Evolutionary conservation across 2,888 invertebrate species (phyloP).

Genomic region (Uropetala carovei): DNA sequence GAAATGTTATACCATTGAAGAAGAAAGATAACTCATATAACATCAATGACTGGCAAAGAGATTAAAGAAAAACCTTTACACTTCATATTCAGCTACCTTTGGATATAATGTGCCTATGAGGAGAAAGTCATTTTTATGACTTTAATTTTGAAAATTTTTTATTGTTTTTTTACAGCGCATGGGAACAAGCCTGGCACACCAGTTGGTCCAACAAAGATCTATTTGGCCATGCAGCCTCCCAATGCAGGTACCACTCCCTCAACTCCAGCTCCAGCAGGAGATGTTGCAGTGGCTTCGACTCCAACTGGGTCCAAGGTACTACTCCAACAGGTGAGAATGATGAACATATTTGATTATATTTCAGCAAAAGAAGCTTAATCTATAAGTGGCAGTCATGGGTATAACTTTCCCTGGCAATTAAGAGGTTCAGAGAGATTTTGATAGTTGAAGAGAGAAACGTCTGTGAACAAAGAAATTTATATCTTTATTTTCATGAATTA

Average conservation of each 20-base stretch:
- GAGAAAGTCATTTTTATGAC: too few relatives aligned
- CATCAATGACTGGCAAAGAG: too few relatives aligned
- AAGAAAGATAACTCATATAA: too few relatives aligned
- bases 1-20: too few relatives aligned
- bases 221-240: slow-evolving; percentile 89
- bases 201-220: slow-evolving; percentile 88
- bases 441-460: too few relatives aligned
- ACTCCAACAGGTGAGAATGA: slow-evolving; percentile 73
- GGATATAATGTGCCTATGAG: not conserved
- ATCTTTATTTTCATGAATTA: too few relatives aligned
- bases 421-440: too few relatives aligned
- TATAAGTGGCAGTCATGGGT: too few relatives aligned
- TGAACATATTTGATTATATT: not conserved
- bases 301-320: slow-evolving; percentile 73
- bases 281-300: slow-evolving; percentile 68
- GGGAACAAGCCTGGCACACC: slow-evolving; percentile 88
- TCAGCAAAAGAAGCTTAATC: not conserved
- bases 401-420: too few relatives aligned
- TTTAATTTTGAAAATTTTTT: not conserved
- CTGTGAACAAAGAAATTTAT: too few relatives aligned
- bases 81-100: not conserved
- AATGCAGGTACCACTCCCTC: slow-evolving; percentile 68
- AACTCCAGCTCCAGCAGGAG: slow-evolving; percentile 36
- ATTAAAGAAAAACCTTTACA: too few relatives aligned
- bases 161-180: slow-evolving; percentile 80